Conservation (phyloP, 2,113 vertebrate species). For the Sakesphorus luctuosus region DNA sequence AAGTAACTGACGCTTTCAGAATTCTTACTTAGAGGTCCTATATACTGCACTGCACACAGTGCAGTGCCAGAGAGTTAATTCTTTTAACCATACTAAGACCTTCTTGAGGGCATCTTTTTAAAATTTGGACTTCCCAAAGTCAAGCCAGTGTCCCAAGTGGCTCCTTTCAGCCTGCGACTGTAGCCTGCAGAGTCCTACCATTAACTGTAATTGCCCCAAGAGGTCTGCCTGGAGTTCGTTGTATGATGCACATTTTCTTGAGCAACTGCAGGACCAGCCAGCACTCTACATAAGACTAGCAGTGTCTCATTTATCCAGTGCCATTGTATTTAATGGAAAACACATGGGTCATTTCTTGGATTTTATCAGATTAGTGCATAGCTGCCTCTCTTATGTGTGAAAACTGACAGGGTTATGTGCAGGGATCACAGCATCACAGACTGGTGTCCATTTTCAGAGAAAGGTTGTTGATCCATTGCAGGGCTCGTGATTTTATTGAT, state of each 20-base stretch:
- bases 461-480: not conserved
- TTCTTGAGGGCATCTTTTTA: not conserved
- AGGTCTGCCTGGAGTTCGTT: not conserved
- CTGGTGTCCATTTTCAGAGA: not conserved
- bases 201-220: not conserved
- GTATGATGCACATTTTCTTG: fast-evolving
- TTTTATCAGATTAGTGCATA: not conserved
- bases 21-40: not conserved
- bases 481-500: not conserved
- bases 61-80: not conserved
- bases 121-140: not conserved
- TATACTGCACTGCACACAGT: not conserved
- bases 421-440: not conserved
- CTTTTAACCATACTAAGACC: not conserved
- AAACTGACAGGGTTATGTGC: not conserved
- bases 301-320: not conserved
- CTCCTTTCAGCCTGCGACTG: not conserved
- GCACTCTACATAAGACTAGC: not conserved
- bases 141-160: not conserved
- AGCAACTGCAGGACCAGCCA: not conserved
- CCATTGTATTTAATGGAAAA: not conserved
- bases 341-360: not conserved
- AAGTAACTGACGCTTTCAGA: not conserved
- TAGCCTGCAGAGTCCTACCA: not conserved
- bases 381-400: not conserved